Percentiles rank a stretch among this genome's conserved stretches.
Conservation (phyloP, 2,113 vertebrate genomes). For the Grammomys surdaster region DNA sequence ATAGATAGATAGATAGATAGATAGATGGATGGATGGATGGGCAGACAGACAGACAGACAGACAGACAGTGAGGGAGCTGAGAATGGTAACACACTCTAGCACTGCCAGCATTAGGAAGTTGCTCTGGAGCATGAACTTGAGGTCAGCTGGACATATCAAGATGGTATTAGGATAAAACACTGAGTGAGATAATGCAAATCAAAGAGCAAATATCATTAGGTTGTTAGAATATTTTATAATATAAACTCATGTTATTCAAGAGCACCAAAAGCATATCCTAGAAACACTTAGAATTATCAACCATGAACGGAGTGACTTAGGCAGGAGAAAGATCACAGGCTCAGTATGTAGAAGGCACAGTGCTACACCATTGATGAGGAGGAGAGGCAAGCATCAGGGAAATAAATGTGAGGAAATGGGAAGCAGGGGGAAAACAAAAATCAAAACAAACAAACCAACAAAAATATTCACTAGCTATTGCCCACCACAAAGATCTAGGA, state of each 20-base stretch:
- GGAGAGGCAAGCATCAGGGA: neutral
- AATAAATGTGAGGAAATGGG: neutral
- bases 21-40: too few relatives aligned
- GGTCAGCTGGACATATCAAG: neutral
- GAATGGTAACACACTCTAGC: neutral
- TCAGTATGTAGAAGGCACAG: slow-evolving; percentile 1
- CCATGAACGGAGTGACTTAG: neutral
- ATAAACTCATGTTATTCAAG: neutral
- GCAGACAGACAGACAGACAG: too few relatives aligned
- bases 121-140: neutral
- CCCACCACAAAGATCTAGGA: neutral
- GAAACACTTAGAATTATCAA: neutral
- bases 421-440: neutral
- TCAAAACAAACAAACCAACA: neutral
- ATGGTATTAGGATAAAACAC: neutral
- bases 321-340: slow-evolving; percentile 8
- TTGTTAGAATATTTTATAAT: neutral
- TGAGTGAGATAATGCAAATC: slow-evolving; percentile 19
- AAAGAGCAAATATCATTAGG: slow-evolving; percentile 1
- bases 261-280: neutral
- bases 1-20: too few relatives aligned
- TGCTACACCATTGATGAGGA: neutral
- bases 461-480: neutral
- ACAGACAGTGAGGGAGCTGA: neutral
- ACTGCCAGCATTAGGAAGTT: neutral